Evolutionary conservation across 2,797 vertebrate species (phyloP).

Genomic region (Nasua narica): DNA sequence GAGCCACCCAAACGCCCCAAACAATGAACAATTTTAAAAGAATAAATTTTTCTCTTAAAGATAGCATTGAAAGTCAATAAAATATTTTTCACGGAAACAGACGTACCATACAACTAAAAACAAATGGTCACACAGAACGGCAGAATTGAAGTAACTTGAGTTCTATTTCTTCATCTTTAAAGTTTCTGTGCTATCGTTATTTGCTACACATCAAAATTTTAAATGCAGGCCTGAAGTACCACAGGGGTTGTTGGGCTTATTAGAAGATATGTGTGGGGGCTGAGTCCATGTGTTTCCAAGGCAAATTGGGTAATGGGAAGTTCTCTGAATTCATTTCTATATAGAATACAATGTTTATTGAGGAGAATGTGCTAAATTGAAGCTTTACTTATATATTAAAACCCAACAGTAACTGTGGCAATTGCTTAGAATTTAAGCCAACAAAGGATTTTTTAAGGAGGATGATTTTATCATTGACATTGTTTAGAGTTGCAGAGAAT

Average conservation of each 20-base stretch:
- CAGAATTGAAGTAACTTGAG: background rate
- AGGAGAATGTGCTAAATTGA: conserved; percentile 27
- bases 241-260: background rate
- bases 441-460: background rate
- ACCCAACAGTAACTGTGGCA: background rate
- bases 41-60: background rate
- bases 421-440: conserved; percentile 13
- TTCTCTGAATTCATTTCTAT: background rate
- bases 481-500: conserved; percentile 25
- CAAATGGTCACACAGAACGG: background rate
- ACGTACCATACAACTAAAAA: background rate
- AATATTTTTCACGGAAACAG: background rate
- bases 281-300: background rate
- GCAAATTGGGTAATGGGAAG: background rate
- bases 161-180: background rate
- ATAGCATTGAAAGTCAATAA: background rate
- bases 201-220: background rate
- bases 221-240: background rate
- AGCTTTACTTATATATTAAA: background rate
- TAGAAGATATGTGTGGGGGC: background rate
- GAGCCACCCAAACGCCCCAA: background rate
- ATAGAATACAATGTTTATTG: background rate
- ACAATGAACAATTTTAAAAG: background rate
- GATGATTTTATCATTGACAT: background rate
- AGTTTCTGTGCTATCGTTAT: background rate